phyloP scores from a whole-genome alignment of 2,113 vertebrate genomes.

The Nyctibius bracteatus region DNA sequence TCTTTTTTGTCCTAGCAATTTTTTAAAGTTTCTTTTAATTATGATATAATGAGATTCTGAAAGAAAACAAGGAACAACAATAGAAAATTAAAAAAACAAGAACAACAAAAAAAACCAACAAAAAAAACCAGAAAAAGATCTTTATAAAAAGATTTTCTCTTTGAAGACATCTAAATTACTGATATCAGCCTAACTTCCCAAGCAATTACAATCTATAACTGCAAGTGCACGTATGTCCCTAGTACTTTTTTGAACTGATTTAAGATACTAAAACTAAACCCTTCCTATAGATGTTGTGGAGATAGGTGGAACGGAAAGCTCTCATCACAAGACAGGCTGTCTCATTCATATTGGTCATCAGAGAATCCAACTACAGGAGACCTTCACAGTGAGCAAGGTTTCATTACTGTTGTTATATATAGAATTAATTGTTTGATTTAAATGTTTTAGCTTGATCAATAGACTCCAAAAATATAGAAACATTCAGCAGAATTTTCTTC shows the following conservation, averaged over 20 bases:
- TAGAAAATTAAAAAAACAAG: background rate
- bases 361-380: background rate
- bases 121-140: fast-evolving
- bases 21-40: background rate
- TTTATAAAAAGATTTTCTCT: background rate
- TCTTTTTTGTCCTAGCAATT: background rate
- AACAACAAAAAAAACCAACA: background rate
- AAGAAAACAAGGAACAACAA: background rate
- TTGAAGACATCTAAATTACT: background rate
- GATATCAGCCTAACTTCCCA: background rate
- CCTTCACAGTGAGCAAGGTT: background rate
- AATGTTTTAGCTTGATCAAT: background rate
- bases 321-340: background rate
- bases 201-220: background rate
- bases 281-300: background rate
- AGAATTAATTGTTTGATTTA: background rate
- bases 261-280: background rate
- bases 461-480: background rate
- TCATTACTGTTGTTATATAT: background rate
- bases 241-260: background rate
- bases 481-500: background rate
- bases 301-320: background rate
- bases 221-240: fast-evolving
- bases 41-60: background rate
- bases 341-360: background rate